phyloP scores from a whole-genome alignment of 1,140 invertebrate species.

The Archivesica marissinica region DNA sequence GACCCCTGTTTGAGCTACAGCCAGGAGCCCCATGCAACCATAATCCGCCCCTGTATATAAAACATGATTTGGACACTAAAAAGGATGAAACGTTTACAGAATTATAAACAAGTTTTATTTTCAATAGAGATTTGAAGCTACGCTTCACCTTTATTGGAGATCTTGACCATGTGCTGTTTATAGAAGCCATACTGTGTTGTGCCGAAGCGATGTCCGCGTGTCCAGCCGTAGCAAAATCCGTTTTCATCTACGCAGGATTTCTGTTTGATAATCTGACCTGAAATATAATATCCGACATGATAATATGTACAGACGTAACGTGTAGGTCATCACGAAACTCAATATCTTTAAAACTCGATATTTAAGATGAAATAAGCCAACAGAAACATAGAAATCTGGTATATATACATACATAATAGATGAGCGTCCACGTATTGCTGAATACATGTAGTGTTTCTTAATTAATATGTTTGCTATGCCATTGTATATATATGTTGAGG shows the following conservation, averaged over 20 bases:
- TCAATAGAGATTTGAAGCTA: neutral
- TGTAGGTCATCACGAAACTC: neutral
- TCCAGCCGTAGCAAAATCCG: slow-evolving; percentile 43
- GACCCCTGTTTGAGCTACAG: no score
- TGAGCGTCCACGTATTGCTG: neutral
- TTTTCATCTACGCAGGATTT: slow-evolving; percentile 29
- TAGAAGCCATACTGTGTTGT: slow-evolving; percentile 35
- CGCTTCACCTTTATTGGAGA: neutral
- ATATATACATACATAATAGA: neutral
- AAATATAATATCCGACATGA: neutral
- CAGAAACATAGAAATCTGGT: no score
- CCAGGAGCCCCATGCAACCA: no score
- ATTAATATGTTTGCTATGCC: neutral
- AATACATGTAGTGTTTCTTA: neutral
- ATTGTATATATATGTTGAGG: no score
- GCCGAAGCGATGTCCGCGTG: neutral
- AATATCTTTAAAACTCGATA: no score
- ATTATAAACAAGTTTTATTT: no score
- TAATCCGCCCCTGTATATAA: no score
- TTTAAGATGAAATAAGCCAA: no score
- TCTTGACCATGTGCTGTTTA: neutral
- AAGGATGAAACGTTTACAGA: no score
- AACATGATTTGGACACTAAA: no score
- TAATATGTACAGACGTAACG: neutral
- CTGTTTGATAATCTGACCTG: slow-evolving; percentile 50